Evolutionary conservation across 2,888 invertebrate genomes (phyloP).

Genomic region (Spisula subtruncata): DNA sequence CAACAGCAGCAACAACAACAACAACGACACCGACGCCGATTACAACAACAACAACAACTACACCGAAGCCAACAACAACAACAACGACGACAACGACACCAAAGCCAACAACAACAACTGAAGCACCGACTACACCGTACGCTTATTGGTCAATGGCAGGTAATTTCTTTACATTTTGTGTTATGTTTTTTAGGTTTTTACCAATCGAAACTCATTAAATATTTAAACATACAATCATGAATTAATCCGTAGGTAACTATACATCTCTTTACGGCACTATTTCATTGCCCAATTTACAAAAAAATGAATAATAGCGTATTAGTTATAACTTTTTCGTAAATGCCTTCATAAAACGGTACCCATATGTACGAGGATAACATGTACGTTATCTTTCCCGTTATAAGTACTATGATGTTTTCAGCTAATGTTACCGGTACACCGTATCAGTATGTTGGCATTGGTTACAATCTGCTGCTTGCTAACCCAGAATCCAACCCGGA

Average conservation of each 20-base stretch:
- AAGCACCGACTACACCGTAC: slow-evolving; percentile 16
- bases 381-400: too few species aligned
- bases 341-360: too few species aligned
- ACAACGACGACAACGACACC: neutral
- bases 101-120: neutral
- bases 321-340: too few species aligned
- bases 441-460: slow-evolving; percentile 48
- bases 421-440: slow-evolving; percentile 50
- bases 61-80: neutral
- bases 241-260: too few species aligned
- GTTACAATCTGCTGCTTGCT: slow-evolving; percentile 39
- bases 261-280: too few species aligned
- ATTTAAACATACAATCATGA: too few species aligned
- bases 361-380: too few species aligned
- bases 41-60: neutral
- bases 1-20: neutral
- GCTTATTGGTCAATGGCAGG: slow-evolving; percentile 43
- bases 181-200: neutral
- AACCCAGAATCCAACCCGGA: slow-evolving; percentile 25
- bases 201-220: neutral
- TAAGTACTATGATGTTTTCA: slow-evolving; percentile 25
- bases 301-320: too few species aligned
- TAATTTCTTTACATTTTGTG: neutral
- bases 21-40: neutral
- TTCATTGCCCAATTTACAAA: too few species aligned